These are phyloP conservation scores for Cathartes aura DNA, from an alignment of 2,113 vertebrate species.

Conservation along the genomic window DNA sequence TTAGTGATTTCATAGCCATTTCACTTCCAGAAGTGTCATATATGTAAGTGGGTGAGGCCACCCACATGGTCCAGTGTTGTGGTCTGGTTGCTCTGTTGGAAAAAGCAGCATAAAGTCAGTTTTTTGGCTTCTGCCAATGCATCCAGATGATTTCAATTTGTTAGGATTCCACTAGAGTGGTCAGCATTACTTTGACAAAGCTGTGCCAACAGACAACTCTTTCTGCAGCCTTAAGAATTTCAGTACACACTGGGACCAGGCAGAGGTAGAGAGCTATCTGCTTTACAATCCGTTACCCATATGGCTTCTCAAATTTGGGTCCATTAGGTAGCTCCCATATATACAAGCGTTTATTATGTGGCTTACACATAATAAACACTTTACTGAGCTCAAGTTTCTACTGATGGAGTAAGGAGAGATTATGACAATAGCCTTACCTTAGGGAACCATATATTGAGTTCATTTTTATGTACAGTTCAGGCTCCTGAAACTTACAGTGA, in stretches of 20 bases:
- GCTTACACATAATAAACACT: constrained; percentile 17
- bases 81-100: constrained; percentile 68
- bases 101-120: constrained; percentile 59
- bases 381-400: background rate
- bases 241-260: background rate
- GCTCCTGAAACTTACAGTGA: background rate
- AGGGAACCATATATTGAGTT: background rate
- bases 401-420: background rate
- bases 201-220: constrained; percentile 53
- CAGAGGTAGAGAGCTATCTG: constrained; percentile 20
- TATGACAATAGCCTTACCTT: background rate
- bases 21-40: constrained; percentile 13
- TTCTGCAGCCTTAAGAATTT: constrained; percentile 9
- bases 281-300: background rate
- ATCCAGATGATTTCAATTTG: constrained; percentile 79
- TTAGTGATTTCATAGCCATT: constrained; percentile 46
- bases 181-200: constrained; percentile 65
- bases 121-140: constrained; percentile 55
- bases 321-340: background rate
- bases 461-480: background rate
- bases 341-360: constrained; percentile 12
- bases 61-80: constrained; percentile 72
- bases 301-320: background rate
- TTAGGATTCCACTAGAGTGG: constrained; percentile 64
- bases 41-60: constrained; percentile 54